Conservation (phyloP, 2,113 vertebrate species). For the Oxygymnocypris stewartii region DNA sequence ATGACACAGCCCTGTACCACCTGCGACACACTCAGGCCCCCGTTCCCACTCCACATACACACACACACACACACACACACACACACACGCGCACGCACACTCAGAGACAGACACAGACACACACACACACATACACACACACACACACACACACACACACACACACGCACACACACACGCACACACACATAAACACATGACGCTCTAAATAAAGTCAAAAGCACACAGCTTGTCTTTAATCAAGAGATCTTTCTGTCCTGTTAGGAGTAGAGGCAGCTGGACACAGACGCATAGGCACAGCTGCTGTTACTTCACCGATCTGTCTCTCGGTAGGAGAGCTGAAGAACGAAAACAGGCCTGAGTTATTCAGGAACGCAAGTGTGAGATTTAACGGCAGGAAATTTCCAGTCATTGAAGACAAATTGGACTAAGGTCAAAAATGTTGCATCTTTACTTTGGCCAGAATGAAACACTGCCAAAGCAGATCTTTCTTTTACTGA, state of each 20-base stretch:
- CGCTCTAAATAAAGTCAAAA: not conserved
- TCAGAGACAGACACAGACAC: too few species aligned
- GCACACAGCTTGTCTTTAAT: slow-evolving; percentile 7
- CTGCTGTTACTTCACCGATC: not conserved
- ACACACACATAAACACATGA: too few species aligned
- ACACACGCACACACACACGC: not conserved
- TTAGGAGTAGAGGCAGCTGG: not conserved
- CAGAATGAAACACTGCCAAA: not conserved
- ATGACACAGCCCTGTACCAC: slow-evolving; percentile 16
- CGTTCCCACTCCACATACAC: not conserved
- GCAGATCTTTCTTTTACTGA: not conserved
- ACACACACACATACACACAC: too few species aligned
- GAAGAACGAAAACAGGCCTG: slow-evolving; percentile 12
- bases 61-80: not conserved
- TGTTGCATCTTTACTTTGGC: slow-evolving; percentile 2
- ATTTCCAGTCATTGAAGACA: slow-evolving; percentile 21
- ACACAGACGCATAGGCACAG: slow-evolving; percentile 11
- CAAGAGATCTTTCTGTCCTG: not conserved
- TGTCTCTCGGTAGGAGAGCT: not conserved
- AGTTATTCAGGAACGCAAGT: slow-evolving; percentile 28
- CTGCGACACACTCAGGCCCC: slow-evolving; percentile 6
- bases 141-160: not conserved
- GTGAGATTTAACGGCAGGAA: slow-evolving; percentile 10
- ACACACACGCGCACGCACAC: too few species aligned
- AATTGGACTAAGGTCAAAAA: slow-evolving; percentile 5